Percentiles rank a stretch among this genome's conserved stretches.
phyloP scores from a whole-genome alignment of 2,797 vertebrate species.

The Pseudopleuronectes americanus region DNA sequence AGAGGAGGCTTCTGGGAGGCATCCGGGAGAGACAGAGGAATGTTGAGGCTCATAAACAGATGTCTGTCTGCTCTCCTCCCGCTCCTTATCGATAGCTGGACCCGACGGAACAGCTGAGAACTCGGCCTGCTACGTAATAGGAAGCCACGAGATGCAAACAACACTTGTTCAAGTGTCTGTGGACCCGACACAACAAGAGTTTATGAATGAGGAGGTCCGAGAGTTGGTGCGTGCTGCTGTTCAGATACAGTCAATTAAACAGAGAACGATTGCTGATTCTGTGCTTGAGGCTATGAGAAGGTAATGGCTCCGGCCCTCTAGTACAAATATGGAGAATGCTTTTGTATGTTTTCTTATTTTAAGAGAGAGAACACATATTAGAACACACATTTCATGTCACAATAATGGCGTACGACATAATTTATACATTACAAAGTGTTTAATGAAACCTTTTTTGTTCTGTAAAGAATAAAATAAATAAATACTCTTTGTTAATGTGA shows the following conservation, averaged over 20 bases:
- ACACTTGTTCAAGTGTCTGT: neutral
- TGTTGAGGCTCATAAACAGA: constrained; percentile 39
- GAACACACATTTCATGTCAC: too few relatives aligned
- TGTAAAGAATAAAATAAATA: too few relatives aligned
- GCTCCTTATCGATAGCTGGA: constrained; percentile 23
- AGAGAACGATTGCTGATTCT: neutral
- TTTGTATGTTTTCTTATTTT: neutral
- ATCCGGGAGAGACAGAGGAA: constrained; percentile 28
- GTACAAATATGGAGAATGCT: neutral
- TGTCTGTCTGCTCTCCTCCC: constrained; percentile 48
- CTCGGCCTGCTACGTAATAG: constrained; percentile 14
- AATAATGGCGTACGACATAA: too few relatives aligned
- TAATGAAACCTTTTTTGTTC: too few relatives aligned
- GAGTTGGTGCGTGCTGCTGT: too few relatives aligned
- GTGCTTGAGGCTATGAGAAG: neutral
- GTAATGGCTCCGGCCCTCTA: neutral
- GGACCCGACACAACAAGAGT: neutral
- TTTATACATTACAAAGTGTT: neutral
- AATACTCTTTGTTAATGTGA: too few relatives aligned
- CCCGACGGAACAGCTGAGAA: constrained; percentile 14
- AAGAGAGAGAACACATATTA: too few relatives aligned
- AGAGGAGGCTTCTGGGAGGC: neutral
- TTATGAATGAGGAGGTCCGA: neutral
- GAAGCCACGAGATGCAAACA: constrained; percentile 26
- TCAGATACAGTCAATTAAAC: too few relatives aligned